phyloP scores from a whole-genome alignment of 2,888 invertebrate genomes.

The Apotomis turbidana region DNA sequence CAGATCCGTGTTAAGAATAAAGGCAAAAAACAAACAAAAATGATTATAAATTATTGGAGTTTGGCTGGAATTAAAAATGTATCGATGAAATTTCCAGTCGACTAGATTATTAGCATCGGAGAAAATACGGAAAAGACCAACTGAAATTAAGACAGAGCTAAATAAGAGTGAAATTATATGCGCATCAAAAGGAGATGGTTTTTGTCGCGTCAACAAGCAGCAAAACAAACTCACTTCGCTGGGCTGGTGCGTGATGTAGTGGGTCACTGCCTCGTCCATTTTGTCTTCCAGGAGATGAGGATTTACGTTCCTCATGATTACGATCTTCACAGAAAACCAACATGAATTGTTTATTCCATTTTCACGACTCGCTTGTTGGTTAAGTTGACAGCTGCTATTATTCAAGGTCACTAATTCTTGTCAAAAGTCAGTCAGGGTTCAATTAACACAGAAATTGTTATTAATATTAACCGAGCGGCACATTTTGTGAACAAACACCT shows the following conservation, averaged over 20 bases:
- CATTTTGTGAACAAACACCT: background rate
- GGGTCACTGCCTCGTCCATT: slow-evolving; percentile 77
- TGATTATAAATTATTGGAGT: background rate
- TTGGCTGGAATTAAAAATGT: background rate
- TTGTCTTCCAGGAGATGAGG: slow-evolving; percentile 65
- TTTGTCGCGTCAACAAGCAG: slow-evolving; percentile 39
- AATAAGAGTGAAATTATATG: slow-evolving; percentile 14
- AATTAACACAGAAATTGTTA: background rate
- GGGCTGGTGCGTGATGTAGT: slow-evolving; percentile 74
- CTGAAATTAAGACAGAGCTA: background rate
- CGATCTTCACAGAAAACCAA: slow-evolving; percentile 41
- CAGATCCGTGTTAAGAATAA: too few relatives aligned
- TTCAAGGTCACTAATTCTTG: slow-evolving; percentile 51
- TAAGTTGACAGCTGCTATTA: slow-evolving; percentile 57
- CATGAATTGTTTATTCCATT: slow-evolving; percentile 50
- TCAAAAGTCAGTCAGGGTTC: slow-evolving; percentile 25
- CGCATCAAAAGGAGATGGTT: slow-evolving; percentile 9
- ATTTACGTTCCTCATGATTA: slow-evolving; percentile 66
- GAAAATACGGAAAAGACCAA: background rate
- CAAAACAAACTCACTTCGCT: slow-evolving; percentile 61
- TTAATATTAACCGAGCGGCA: background rate
- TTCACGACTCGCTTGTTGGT: slow-evolving; percentile 48
- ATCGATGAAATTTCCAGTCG: background rate
- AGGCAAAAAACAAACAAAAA: slow-evolving; percentile 2
- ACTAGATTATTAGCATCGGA: background rate